Evolutionary conservation across 2,888 invertebrate genomes (phyloP), one percentile per base, ranked within the genome.

Genomic region (Automeris io): DNA sequence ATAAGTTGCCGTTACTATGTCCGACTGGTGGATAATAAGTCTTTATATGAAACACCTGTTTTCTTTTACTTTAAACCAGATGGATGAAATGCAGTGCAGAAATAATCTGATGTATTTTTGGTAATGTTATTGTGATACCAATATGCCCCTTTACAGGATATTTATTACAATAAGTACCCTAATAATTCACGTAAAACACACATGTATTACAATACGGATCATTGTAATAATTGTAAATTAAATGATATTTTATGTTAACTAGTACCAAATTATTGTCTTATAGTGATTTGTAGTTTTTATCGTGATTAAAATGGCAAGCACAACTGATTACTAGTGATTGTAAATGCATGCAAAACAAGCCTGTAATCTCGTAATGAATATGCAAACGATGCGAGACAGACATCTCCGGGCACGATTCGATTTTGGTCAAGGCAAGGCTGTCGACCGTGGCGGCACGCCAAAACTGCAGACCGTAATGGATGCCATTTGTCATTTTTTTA

Each of bases 381-480:
- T 71, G 66, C 67, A 63, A 54, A 55, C 55, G 58, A 51, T 58
- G 58, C 51, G 51, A 59, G 55, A 57, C 63, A 61, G 69, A 69
- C 69, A 70, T 70, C 69, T 70, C 66, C 54, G 56, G 59, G 62
- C 62, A 57, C 57, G 67, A 55, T 61, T 63, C 62, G 64, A 83
- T 73, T 61, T 80, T 81, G 83, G 83, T 83, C 83, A 83, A 83
- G 83, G 83, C 73, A 62, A 79, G 70, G 70, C 70, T 67, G 65
- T 57, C 70, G 79, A 73, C 75, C 79, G 73, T 81, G 82, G 79
- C 73, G 68, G 62, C 70, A 71, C 65, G 81, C 80, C 80, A 82
- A 72, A 61, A 70, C 59, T 62, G 62, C 55, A 39, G 43, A 44
- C 49, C 40, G 55, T 73, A 75, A 77, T 76, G 63, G 59, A 61